These are phyloP conservation scores for rabbit (Oryctolagus cuniculus) DNA, from an alignment of 2,113 vertebrate species.

Conservation along the genomic window mOryCun1.1 NC_091450.1:29895501-29896000, in stretches of 20 bases:
- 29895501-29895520: slow-evolving; percentile 64
- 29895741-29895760: slow-evolving; percentile 62
- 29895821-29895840: slow-evolving; percentile 7
- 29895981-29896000: neutral
- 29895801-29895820: slow-evolving; percentile 51
- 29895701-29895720: neutral
- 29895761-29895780: slow-evolving; percentile 63
- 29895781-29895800: neutral
- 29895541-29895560: slow-evolving; percentile 68
- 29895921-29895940: neutral
- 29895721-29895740: slow-evolving; percentile 43
- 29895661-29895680: neutral
- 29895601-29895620: slow-evolving; percentile 25
- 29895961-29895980: neutral
- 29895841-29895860: slow-evolving; percentile 8
- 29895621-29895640: slow-evolving; percentile 47
- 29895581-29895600: slow-evolving; percentile 43
- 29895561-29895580: slow-evolving; percentile 62
- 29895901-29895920: neutral
- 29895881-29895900: slow-evolving; percentile 36
- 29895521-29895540: slow-evolving; percentile 60
- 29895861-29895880: neutral
- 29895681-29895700: too few species aligned
- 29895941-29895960: neutral
- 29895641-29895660: slow-evolving; percentile 54